Percentiles rank a stretch among this genome's conserved stretches.
These are phyloP conservation scores for Pogonophryne albipinna DNA, from an alignment of 2,797 vertebrate genomes.

Conservation along the genomic window DNA sequence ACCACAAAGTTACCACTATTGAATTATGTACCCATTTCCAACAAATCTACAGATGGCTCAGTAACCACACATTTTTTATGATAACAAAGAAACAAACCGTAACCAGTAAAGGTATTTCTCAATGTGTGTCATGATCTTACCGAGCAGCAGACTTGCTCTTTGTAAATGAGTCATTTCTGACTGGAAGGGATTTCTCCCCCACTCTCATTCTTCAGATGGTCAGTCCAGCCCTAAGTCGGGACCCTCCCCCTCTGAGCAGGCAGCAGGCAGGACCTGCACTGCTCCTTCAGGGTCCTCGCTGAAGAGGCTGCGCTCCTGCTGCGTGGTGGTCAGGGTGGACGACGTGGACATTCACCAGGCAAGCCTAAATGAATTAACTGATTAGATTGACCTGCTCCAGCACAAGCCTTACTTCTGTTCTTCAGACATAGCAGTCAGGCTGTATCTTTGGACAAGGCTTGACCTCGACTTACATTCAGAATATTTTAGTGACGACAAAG, in stretches of 20 bases:
- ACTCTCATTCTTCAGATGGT: conserved; percentile 70
- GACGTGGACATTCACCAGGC: conserved; percentile 97
- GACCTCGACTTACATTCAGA: conserved; percentile 1
- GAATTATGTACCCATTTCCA: neutral
- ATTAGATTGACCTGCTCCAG: conserved; percentile 46
- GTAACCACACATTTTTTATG: neutral
- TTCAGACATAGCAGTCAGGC: conserved; percentile 1
- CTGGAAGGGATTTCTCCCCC: conserved; percentile 1
- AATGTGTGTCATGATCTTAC: neutral
- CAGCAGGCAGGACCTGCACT: conserved; percentile 60
- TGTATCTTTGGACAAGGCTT: neutral
- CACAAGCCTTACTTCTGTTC: conserved; percentile 18
- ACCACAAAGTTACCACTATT: neutral
- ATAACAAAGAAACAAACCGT: neutral
- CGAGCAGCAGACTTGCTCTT: neutral
- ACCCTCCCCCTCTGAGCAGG: conserved; percentile 74
- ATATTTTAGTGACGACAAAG: neutral
- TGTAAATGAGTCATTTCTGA: neutral
- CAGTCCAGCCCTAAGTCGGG: conserved; percentile 79
- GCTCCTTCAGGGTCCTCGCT: conserved; percentile 76
- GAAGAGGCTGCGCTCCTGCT: conserved; percentile 93
- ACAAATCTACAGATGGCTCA: neutral
- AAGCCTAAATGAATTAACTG: conserved; percentile 46
- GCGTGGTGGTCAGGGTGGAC: conserved; percentile 92
- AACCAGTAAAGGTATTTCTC: neutral